Conservation (phyloP, 2,113 vertebrate species). For the Seriola quinqueradiata region DNA sequence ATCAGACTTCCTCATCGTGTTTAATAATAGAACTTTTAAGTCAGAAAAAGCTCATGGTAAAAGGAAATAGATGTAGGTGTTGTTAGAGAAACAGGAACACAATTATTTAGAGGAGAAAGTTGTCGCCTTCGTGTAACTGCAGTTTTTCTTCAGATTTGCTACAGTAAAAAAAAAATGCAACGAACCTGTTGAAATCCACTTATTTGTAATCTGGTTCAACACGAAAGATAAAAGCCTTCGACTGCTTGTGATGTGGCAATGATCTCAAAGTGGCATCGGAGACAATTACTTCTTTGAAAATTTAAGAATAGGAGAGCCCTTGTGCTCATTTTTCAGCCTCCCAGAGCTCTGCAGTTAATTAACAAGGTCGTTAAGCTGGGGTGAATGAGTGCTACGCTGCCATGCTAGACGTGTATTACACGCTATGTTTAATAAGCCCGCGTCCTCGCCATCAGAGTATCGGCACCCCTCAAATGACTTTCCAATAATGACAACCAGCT, state of each 20-base stretch:
- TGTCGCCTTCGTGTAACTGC: not conserved
- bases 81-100: not conserved
- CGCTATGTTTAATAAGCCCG: constrained; percentile 70
- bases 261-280: constrained; percentile 27
- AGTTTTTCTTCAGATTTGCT: not conserved
- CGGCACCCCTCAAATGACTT: constrained; percentile 75
- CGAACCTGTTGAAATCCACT: not conserved
- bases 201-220: constrained; percentile 16
- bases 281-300: constrained; percentile 50
- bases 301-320: constrained; percentile 54
- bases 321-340: constrained; percentile 64
- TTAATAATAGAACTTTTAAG: not conserved
- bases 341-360: constrained; percentile 68
- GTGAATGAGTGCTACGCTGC: constrained; percentile 49
- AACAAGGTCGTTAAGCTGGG: constrained; percentile 62
- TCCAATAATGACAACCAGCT: constrained; percentile 74
- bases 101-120: not conserved
- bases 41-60: not conserved
- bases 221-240: constrained; percentile 6
- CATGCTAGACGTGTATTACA: constrained; percentile 62
- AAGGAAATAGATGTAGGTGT: not conserved
- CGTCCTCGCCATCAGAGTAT: constrained; percentile 60
- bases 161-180: not conserved
- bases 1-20: not conserved
- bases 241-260: not conserved